A percentile compares a stretch with the other conserved stretches of the same genome.
Evolutionary conservation across 2,797 vertebrate species (phyloP).

Genomic region (Phrynocephalus vlangalii): DNA sequence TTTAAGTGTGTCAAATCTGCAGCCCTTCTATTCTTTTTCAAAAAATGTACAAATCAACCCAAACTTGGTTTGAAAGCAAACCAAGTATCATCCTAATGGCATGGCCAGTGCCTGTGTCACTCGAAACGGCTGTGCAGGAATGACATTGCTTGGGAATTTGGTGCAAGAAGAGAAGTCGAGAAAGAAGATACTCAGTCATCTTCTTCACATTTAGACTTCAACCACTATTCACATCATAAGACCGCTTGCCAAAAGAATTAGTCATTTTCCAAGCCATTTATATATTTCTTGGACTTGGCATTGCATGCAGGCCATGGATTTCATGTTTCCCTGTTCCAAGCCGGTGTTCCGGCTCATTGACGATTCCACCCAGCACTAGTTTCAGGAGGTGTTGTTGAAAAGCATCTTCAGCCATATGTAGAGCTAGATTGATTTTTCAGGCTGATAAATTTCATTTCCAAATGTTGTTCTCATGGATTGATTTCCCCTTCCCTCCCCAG

Average conservation of each 20-base stretch:
- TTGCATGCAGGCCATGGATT: conserved; percentile 68
- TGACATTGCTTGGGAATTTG: conserved; percentile 43
- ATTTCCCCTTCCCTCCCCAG: conserved; percentile 48
- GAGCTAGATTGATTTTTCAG: conserved; percentile 43
- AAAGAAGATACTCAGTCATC: neutral
- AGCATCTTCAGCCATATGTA: conserved; percentile 59
- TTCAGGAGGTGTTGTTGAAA: conserved; percentile 59
- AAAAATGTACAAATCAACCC: neutral
- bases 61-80: neutral
- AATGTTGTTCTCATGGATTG: conserved; percentile 18
- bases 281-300: conserved; percentile 64
- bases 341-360: conserved; percentile 70
- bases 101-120: conserved; percentile 49
- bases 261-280: conserved; percentile 75
- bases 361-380: conserved; percentile 54
- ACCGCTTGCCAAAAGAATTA: conserved; percentile 65
- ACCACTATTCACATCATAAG: conserved; percentile 54
- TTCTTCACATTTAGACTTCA: conserved; percentile 22
- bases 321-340: conserved; percentile 65
- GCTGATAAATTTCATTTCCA: conserved; percentile 61
- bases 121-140: neutral
- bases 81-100: conserved; percentile 49
- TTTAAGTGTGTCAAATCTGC: neutral
- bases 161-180: conserved; percentile 21
- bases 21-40: neutral